A percentile compares a stretch with the other conserved stretches of the same genome.
Conservation (phyloP, 2,113 vertebrate genomes). For the Gavia stellata region DNA sequence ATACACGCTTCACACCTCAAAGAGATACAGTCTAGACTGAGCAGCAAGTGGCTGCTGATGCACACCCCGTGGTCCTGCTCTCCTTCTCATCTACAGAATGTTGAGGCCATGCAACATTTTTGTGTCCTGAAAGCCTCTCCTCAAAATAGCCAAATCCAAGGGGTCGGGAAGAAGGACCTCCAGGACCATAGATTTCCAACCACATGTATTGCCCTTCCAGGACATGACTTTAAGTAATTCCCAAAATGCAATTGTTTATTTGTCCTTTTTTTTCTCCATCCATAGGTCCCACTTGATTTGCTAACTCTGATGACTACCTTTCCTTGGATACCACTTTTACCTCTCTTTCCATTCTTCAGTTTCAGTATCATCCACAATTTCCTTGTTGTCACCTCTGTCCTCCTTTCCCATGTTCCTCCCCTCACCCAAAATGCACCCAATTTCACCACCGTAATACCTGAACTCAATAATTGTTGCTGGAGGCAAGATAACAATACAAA, state of each 20-base stretch:
- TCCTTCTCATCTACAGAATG: neutral
- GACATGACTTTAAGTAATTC: neutral
- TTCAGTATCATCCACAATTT: neutral
- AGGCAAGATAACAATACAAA: neutral
- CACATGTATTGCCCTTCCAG: neutral
- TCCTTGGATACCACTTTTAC: neutral
- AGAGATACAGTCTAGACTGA: neutral
- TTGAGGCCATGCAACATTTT: neutral
- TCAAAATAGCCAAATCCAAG: neutral
- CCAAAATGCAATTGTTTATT: neutral
- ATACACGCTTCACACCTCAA: neutral
- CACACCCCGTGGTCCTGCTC: neutral
- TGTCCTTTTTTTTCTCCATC: neutral
- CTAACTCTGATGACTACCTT: neutral
- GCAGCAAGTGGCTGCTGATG: neutral
- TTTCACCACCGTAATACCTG: neutral
- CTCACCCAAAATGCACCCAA: neutral
- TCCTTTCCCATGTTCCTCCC: neutral
- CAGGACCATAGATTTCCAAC: neutral
- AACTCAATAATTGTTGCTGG: neutral
- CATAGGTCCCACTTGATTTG: neutral
- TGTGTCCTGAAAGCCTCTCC: neutral
- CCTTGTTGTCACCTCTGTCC: neutral
- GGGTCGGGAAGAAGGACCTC: rapidly evolving
- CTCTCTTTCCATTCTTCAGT: neutral